phyloP scores from a whole-genome alignment of 2,113 vertebrate genomes.

The Nipponia nippon region DNA sequence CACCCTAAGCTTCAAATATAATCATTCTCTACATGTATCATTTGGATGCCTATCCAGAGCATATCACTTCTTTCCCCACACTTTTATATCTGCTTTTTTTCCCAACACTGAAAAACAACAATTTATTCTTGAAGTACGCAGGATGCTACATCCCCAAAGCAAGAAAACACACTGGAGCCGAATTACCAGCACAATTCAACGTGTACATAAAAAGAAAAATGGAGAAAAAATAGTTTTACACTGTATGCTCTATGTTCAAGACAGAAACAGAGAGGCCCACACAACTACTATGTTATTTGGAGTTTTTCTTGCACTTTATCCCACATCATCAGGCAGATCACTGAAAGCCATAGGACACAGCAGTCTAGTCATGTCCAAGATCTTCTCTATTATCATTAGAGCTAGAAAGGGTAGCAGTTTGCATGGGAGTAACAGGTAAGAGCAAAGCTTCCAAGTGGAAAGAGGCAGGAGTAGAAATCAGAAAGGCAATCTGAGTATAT shows the following conservation, averaged over 20 bases:
- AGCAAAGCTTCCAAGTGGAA: neutral
- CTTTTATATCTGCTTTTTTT: slow-evolving; percentile 32
- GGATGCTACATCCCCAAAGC: slow-evolving; percentile 22
- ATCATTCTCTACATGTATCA: neutral
- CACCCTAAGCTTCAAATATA: slow-evolving; percentile 34
- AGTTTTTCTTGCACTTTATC: neutral
- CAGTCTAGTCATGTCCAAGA: neutral
- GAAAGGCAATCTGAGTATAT: neutral
- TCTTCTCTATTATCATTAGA: neutral
- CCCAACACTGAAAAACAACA: slow-evolving; percentile 33
- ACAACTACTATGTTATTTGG: neutral
- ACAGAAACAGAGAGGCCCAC: neutral
- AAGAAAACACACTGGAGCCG: neutral
- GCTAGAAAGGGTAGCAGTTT: neutral
- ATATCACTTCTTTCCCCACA: neutral
- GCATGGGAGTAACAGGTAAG: neutral
- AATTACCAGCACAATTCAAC: neutral
- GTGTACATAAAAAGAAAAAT: neutral
- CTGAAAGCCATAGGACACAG: neutral
- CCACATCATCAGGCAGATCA: neutral
- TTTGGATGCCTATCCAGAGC: neutral
- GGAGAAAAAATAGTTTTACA: neutral
- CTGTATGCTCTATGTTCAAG: neutral
- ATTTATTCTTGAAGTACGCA: slow-evolving; percentile 15
- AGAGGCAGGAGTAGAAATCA: neutral